Percentiles rank a stretch among this genome's conserved stretches.
phyloP scores from a whole-genome alignment of 2,888 invertebrate species.

The Physocephala rufipes region DNA sequence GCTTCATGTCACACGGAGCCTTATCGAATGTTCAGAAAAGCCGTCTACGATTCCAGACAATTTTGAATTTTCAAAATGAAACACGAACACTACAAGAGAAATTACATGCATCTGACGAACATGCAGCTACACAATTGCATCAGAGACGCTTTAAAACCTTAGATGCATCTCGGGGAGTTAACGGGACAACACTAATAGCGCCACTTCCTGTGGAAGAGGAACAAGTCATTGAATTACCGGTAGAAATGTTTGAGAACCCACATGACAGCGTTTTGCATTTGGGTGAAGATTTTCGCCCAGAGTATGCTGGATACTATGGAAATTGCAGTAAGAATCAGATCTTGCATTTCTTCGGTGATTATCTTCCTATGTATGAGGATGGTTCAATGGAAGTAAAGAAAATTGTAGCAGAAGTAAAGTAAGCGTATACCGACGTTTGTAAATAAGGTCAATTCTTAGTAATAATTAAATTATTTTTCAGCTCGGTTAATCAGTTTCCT shows the following conservation, averaged over 20 bases:
- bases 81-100: slow-evolving; percentile 46
- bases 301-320: slow-evolving; percentile 53
- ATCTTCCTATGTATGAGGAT: slow-evolving; percentile 52
- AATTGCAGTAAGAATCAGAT: slow-evolving; percentile 49
- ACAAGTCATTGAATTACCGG: slow-evolving; percentile 50
- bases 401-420: slow-evolving; percentile 44
- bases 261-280: slow-evolving; percentile 51
- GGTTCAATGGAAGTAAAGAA: slow-evolving; percentile 46
- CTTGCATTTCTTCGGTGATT: slow-evolving; percentile 50
- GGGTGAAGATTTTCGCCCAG: slow-evolving; percentile 48
- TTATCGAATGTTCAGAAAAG: slow-evolving; percentile 47
- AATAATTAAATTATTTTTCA: slow-evolving; percentile 4
- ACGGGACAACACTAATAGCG: neutral
- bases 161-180: slow-evolving; percentile 23
- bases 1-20: slow-evolving; percentile 49
- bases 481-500: slow-evolving; percentile 30
- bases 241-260: slow-evolving; percentile 52
- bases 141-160: slow-evolving; percentile 25
- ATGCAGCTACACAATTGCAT: slow-evolving; percentile 35
- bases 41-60: slow-evolving; percentile 48
- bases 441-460: neutral
- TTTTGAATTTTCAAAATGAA: slow-evolving; percentile 48
- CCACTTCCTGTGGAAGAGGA: slow-evolving; percentile 43
- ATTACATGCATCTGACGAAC: slow-evolving; percentile 45
- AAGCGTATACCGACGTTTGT: neutral